Percentiles rank a stretch among this genome's conserved stretches.
Conservation (phyloP, 2,888 invertebrate species). For the Epinotia ramella region DNA sequence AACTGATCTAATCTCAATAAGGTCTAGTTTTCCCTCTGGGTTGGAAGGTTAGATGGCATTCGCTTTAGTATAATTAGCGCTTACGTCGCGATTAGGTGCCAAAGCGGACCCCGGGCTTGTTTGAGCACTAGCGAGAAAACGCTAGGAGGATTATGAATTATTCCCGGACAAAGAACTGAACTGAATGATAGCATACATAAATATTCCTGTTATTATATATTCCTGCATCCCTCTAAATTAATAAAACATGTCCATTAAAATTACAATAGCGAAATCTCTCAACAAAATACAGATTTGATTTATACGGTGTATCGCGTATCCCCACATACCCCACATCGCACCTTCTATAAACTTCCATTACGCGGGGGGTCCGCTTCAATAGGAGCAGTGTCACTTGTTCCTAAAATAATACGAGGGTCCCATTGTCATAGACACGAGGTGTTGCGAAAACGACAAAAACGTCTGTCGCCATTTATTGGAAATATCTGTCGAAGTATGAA, state of each 20-base stretch:
- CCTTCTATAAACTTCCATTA: conserved; percentile 32
- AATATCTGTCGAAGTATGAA: conserved; percentile 36
- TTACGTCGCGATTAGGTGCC: too few relatives aligned
- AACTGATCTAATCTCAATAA: too few relatives aligned
- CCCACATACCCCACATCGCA: conserved; percentile 15
- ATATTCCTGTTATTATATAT: not conserved
- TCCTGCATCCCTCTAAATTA: conserved; percentile 4
- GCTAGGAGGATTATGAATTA: too few relatives aligned
- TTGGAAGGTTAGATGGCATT: too few relatives aligned
- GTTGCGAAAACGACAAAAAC: conserved; percentile 35
- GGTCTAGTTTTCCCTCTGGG: too few relatives aligned
- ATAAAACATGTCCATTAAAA: conserved; percentile 25
- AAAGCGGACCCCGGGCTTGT: too few relatives aligned
- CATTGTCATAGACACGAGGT: conserved; percentile 32
- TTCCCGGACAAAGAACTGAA: too few relatives aligned
- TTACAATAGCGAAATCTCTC: conserved; percentile 22
- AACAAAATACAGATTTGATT: conserved; percentile 27
- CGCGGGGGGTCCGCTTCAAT: conserved; percentile 14
- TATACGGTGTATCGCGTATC: conserved; percentile 13
- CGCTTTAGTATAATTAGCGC: too few relatives aligned
- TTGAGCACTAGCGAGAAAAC: too few relatives aligned
- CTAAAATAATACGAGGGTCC: conserved; percentile 33
- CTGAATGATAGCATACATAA: too few relatives aligned
- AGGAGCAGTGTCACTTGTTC: conserved; percentile 25
- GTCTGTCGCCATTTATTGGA: conserved; percentile 32